Conservation (phyloP, 2,888 invertebrate genomes). For the Ichneumoninae sp. region DNA sequence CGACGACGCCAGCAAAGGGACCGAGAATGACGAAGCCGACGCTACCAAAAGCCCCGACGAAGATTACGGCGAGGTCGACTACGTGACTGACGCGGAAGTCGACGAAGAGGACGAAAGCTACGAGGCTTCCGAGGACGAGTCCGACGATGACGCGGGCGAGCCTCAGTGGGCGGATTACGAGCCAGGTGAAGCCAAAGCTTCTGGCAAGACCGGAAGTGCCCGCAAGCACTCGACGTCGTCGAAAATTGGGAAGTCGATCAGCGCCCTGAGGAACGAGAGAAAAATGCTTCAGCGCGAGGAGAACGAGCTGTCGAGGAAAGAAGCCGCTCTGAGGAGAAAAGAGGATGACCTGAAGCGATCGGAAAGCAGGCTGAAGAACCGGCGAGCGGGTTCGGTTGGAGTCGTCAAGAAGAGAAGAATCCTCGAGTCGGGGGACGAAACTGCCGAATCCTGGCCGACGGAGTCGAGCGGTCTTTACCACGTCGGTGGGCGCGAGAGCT, state of each 20-base stretch:
- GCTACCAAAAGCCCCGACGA: conserved; percentile 19
- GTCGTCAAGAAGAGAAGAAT: conserved; percentile 54
- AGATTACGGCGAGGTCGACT: conserved; percentile 48
- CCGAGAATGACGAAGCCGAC: background rate
- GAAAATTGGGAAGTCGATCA: background rate
- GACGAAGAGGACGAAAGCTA: conserved; percentile 26
- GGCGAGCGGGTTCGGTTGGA: background rate
- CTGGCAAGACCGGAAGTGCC: conserved; percentile 7
- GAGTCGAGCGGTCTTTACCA: conserved; percentile 53
- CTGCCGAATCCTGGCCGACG: conserved; percentile 49
- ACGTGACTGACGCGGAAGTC: conserved; percentile 38
- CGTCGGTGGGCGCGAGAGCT: conserved; percentile 45
- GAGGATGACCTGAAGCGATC: conserved; percentile 30
- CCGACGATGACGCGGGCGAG: conserved; percentile 6
- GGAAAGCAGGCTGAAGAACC: conserved; percentile 29
- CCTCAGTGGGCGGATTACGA: background rate
- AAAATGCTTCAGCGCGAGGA: conserved; percentile 29
- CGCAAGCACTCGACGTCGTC: background rate
- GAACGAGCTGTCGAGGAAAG: conserved; percentile 42
- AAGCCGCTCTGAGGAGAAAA: conserved; percentile 44
- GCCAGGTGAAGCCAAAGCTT: background rate
- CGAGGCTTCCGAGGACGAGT: conserved; percentile 16
- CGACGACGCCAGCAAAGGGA: conserved; percentile 13
- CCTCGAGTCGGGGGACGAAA: conserved; percentile 44
- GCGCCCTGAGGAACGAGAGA: conserved; percentile 32